Evolutionary conservation across 2,797 vertebrate species (phyloP), one percentile per base, ranked within the genome.

Genomic region (Melanotaenia pygmaea): DNA sequence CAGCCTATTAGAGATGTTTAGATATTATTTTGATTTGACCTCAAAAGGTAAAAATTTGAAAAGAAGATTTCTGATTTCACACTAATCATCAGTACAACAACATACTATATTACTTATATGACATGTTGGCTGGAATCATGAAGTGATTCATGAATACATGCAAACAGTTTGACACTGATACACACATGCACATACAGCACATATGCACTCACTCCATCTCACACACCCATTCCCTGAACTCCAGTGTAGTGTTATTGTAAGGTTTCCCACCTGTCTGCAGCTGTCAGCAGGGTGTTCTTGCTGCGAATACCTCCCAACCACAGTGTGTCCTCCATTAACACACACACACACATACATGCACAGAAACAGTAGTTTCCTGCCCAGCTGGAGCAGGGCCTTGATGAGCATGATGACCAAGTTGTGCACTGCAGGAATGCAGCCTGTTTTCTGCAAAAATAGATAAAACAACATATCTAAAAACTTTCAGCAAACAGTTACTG

Each of bases 201-300:
- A 24, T 20, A 37, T 10, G 8, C 63, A 64, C 34, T 35, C 66
- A 59, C 61, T 40, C 62, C 47, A 32, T 24, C 77, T 26, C 47
- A 64, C 63, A 64, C 82, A 59, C 58, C n/a, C 67, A 50, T 22
- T 65, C 64, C 34, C 40, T 60, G 51, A 64, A 81, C 81, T 74
- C 63, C 67, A 58, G 67, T 72, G 67, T 32, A 37, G 62, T 85
- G 78, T 89, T 86, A 83, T 85, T 83, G 64, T 80, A 86, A 72
- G 79, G 74, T 80, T 86, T 86, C 71, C 84, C 87, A 89, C 89
- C 86, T 89, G 90, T 91, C 85, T 84, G 63, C 74, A 72, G 82
- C 84, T 89, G 83, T 91, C 89, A 87, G 79, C 82, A 61, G 70
- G 64, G 40, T 74, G 72, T 59, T 88, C 77, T 45, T 64, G 67